Conservation (phyloP, 2,113 vertebrate species). For the Chaenocephalus aceratus region DNA sequence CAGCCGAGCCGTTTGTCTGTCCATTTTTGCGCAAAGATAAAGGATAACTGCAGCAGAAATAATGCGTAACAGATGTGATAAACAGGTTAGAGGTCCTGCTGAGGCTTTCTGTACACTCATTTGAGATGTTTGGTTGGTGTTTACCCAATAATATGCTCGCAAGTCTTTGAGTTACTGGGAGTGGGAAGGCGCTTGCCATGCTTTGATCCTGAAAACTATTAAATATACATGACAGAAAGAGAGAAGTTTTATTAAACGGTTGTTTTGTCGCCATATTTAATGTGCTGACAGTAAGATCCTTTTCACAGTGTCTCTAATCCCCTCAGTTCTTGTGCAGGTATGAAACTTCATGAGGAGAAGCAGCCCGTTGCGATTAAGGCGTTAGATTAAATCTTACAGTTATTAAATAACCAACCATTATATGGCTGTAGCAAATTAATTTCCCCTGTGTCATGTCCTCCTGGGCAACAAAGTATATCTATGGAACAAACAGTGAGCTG, state of each 20-base stretch:
- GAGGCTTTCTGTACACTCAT: constrained; percentile 25
- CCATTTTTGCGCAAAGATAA: constrained; percentile 65
- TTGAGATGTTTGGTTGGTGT: constrained; percentile 18
- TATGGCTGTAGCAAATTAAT: constrained; percentile 77
- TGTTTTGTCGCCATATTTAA: constrained; percentile 45
- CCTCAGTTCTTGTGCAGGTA: constrained; percentile 51
- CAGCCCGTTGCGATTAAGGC: constrained; percentile 58
- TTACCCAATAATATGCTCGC: constrained; percentile 32
- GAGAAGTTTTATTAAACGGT: constrained; percentile 45
- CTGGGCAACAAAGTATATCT: constrained; percentile 43
- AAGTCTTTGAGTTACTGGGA: constrained; percentile 42
- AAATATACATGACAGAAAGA: constrained; percentile 72
- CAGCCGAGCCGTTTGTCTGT: constrained; percentile 74
- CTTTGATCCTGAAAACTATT: constrained; percentile 70
- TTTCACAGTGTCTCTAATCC: constrained; percentile 51
- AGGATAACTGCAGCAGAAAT: constrained; percentile 60
- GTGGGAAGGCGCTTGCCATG: constrained; percentile 25
- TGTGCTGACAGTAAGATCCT: constrained; percentile 42
- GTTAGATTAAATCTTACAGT: constrained; percentile 77
- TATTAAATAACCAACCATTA: constrained; percentile 77
- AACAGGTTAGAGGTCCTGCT: constrained; percentile 42
- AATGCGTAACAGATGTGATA: constrained; percentile 55
- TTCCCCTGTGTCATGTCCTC: constrained; percentile 74
- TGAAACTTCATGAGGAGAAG: constrained; percentile 49
- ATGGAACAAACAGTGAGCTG: constrained; percentile 40